Conservation (phyloP, 1,140 invertebrate genomes). For the Penaeus chinensis region DNA sequence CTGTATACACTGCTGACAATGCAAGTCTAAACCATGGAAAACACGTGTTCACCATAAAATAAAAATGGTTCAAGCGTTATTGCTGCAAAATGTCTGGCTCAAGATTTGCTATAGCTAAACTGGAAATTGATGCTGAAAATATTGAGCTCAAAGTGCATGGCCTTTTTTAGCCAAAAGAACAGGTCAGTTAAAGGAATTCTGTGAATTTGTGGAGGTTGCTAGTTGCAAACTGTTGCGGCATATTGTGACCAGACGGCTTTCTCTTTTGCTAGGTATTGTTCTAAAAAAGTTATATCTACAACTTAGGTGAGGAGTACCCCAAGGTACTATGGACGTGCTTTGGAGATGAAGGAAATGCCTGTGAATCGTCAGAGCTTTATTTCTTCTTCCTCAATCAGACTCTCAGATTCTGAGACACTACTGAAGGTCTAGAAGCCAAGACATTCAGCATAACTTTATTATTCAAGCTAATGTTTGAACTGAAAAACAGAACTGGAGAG, state of each 20-base stretch:
- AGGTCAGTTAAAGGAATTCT: conserved; percentile 18
- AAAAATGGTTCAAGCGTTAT: not conserved
- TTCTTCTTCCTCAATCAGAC: not conserved
- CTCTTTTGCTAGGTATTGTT: conserved; percentile 26
- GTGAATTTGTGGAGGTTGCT: conserved; percentile 15
- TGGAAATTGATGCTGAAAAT: conserved; percentile 41
- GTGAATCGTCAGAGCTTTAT: conserved; percentile 19
- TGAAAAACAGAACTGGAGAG: too few relatives aligned
- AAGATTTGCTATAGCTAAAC: conserved; percentile 22
- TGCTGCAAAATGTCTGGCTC: conserved; percentile 28
- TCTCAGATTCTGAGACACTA: too few relatives aligned
- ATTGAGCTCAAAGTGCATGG: conserved; percentile 23
- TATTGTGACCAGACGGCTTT: conserved; percentile 6
- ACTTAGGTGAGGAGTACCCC: conserved; percentile 21
- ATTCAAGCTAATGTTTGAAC: too few relatives aligned
- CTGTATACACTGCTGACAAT: conserved; percentile 35
- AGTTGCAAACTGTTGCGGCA: conserved; percentile 7
- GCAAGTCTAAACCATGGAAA: conserved; percentile 35
- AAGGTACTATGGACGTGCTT: conserved; percentile 26
- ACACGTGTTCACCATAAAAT: not conserved
- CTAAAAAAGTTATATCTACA: conserved; percentile 29
- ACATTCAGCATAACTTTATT: too few relatives aligned
- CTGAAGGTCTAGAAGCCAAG: too few relatives aligned
- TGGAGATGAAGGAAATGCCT: conserved; percentile 21
- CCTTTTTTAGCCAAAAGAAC: conserved; percentile 23